Evolutionary conservation across 2,113 vertebrate species (phyloP).

Genomic region (Platanista minor): DNA sequence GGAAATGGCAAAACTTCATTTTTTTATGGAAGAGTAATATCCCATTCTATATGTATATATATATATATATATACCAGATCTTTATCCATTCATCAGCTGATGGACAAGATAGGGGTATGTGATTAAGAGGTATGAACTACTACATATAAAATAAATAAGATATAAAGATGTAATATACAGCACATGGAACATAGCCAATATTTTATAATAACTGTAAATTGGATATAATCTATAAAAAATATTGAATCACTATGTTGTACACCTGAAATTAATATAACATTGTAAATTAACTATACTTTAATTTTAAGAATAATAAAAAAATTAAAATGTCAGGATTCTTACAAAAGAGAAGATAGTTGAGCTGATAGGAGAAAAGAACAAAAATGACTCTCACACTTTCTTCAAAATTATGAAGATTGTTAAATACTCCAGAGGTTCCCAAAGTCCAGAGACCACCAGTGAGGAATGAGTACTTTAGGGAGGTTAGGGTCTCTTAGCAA

Average conservation of each 20-base stretch:
- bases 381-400: not conserved
- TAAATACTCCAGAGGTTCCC: not conserved
- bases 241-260: not conserved
- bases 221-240: not conserved
- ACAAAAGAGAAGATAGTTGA: not conserved
- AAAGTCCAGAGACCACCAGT: not conserved
- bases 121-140: not conserved
- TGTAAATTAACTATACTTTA: not conserved
- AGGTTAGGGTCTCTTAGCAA: not conserved
- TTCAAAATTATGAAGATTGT: not conserved
- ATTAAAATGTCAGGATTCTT: not conserved
- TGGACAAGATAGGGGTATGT: not conserved
- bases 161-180: too few species aligned
- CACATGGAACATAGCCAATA: not conserved
- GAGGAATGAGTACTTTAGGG: not conserved
- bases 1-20: not conserved
- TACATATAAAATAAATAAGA: not conserved
- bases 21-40: not conserved
- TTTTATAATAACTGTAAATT: not conserved
- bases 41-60: not conserved
- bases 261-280: not conserved
- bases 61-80: not conserved
- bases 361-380: not conserved
- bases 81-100: not conserved
- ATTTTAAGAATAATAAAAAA: not conserved